Percentiles rank a stretch among this genome's conserved stretches.
phyloP scores from a whole-genome alignment of 2,113 vertebrate species.

The Peucedramus taeniatus region DNA sequence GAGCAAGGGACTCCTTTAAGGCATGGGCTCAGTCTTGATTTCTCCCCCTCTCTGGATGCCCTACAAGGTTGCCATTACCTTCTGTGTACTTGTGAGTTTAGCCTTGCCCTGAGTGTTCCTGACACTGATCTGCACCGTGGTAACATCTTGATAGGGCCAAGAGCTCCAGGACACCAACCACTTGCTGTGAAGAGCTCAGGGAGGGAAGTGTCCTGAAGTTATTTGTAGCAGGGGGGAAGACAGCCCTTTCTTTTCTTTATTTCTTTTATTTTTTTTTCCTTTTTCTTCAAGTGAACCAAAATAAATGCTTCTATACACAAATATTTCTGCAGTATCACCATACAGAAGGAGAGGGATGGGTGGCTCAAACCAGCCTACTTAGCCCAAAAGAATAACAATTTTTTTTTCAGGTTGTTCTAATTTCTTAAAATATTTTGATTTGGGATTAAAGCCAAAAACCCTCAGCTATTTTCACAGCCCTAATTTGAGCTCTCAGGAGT shows the following conservation, averaged over 20 bases:
- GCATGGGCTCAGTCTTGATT: neutral
- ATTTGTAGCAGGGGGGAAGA: neutral
- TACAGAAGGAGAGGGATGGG: neutral
- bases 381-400: neutral
- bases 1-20: neutral
- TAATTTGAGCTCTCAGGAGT: neutral
- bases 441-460: neutral
- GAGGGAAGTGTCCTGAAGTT: neutral
- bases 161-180: neutral
- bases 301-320: neutral
- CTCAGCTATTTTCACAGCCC: neutral
- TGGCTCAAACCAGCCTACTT: neutral
- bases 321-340: conserved; percentile 27
- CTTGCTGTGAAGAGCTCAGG: neutral
- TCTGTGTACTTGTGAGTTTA: neutral
- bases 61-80: neutral
- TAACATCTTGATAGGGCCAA: neutral
- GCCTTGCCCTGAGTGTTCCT: neutral
- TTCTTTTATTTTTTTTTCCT: neutral
- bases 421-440: conserved; percentile 51
- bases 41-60: neutral
- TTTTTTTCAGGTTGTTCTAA: conserved; percentile 7
- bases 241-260: neutral
- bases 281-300: neutral
- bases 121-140: neutral